Conservation (phyloP, 2,113 vertebrate species). For the Brachyhypopomus gauderio region DNA sequence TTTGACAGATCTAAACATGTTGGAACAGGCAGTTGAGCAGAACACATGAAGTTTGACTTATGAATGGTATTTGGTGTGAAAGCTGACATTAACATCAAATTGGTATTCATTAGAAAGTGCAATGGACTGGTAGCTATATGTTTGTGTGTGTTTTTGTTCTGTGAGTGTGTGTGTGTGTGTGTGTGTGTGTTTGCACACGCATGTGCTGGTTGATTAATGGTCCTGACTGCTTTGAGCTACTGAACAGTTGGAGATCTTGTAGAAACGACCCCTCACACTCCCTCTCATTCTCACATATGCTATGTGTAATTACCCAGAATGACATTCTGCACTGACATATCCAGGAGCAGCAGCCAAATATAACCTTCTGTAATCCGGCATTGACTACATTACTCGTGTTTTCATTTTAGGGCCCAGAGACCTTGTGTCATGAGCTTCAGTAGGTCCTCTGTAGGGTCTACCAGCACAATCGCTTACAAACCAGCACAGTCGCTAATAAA, state of each 20-base stretch:
- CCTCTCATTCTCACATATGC: too few species aligned
- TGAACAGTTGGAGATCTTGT: conserved; percentile 15
- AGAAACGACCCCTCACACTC: neutral
- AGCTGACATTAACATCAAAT: neutral
- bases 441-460: too few species aligned
- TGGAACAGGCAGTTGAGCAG: neutral
- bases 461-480: too few species aligned
- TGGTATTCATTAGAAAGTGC: conserved; percentile 26
- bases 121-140: conserved; percentile 4
- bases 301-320: too few species aligned
- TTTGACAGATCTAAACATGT: neutral
- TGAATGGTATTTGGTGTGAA: neutral
- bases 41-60: neutral
- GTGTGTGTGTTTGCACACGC: neutral
- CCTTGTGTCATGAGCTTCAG: too few species aligned
- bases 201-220: conserved; percentile 40
- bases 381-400: too few species aligned
- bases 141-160: too few species aligned
- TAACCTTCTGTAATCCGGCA: too few species aligned
- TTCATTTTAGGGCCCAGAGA: too few species aligned
- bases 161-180: neutral
- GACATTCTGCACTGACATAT: too few species aligned
- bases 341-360: too few species aligned
- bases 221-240: conserved; percentile 17
- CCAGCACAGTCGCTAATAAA: too few species aligned